Conservation (phyloP, 2,113 vertebrate species). For the Salvelinus namaycush region DNA sequence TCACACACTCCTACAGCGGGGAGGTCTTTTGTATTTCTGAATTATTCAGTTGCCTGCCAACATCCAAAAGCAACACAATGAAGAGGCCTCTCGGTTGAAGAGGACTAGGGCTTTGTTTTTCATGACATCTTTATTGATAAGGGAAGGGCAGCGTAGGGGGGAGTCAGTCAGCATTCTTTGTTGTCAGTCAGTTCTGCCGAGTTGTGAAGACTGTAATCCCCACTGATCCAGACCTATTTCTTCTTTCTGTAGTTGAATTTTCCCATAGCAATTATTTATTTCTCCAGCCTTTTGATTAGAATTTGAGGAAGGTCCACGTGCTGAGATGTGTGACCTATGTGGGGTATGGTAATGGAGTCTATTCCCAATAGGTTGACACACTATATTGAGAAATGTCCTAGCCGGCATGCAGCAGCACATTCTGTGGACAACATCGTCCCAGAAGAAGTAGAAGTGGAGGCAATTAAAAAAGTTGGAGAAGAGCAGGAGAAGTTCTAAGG, state of each 20-base stretch:
- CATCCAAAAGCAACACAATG: neutral
- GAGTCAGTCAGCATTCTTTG: neutral
- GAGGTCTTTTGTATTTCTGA: constrained; percentile 3
- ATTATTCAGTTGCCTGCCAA: constrained; percentile 6
- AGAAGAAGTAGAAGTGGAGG: neutral
- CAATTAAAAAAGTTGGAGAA: neutral
- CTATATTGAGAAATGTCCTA: constrained; percentile 23
- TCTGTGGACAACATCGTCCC: neutral
- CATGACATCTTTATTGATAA: neutral
- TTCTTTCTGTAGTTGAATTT: neutral
- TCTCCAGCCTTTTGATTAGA: neutral
- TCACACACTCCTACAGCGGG: neutral
- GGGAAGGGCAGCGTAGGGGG: neutral
- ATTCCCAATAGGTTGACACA: constrained; percentile 8
- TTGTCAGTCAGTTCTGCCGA: neutral
- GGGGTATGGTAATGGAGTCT: neutral
- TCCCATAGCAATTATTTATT: neutral
- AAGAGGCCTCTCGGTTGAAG: neutral
- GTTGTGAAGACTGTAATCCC: neutral
- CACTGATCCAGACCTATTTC: neutral
- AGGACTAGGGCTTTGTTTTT: constrained; percentile 1
- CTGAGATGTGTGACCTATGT: neutral
- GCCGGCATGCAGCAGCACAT: constrained; percentile 10
- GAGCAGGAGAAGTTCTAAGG: neutral
- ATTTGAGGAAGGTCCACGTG: neutral